A percentile compares a stretch with the other conserved stretches of the same genome.
Evolutionary conservation across 64 coral and sea anemone species (phyloP).

Genomic region (Astreopora myriophthalma): DNA sequence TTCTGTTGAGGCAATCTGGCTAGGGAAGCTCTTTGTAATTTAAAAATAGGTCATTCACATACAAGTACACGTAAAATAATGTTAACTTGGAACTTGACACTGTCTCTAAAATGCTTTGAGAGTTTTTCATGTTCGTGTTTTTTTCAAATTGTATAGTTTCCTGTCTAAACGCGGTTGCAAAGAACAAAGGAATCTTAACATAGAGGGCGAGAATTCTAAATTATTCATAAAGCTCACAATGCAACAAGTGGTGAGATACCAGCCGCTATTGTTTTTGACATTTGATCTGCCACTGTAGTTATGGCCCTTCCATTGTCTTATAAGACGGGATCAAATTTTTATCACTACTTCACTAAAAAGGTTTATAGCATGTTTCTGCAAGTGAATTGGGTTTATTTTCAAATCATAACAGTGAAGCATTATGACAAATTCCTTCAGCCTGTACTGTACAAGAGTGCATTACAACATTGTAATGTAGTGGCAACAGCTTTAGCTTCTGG

Average conservation of each 20-base stretch:
- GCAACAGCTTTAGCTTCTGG: not conserved
- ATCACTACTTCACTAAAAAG: not conserved
- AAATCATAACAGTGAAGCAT: not conserved
- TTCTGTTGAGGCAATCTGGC: not conserved
- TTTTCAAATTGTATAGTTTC: not conserved
- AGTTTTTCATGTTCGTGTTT: not conserved
- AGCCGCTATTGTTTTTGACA: not conserved
- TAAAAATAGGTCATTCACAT: not conserved
- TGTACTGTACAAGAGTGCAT: not conserved
- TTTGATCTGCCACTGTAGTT: not conserved
- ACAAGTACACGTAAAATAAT: not conserved
- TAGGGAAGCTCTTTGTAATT: not conserved
- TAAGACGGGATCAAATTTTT: not conserved
- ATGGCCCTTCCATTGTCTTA: not conserved
- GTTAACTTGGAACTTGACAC: not conserved
- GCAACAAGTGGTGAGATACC: not conserved
- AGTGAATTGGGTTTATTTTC: not conserved
- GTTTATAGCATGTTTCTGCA: not conserved
- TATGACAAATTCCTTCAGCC: too few relatives aligned
- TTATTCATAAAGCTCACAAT: not conserved
- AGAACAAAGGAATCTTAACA: conserved; percentile 18
- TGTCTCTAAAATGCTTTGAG: not conserved
- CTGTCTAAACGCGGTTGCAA: not conserved
- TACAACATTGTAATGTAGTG: not conserved
- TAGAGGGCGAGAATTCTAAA: conserved; percentile 5